Conservation (phyloP, 2,888 invertebrate genomes). For the Scrobipalpa atriplicella region DNA sequence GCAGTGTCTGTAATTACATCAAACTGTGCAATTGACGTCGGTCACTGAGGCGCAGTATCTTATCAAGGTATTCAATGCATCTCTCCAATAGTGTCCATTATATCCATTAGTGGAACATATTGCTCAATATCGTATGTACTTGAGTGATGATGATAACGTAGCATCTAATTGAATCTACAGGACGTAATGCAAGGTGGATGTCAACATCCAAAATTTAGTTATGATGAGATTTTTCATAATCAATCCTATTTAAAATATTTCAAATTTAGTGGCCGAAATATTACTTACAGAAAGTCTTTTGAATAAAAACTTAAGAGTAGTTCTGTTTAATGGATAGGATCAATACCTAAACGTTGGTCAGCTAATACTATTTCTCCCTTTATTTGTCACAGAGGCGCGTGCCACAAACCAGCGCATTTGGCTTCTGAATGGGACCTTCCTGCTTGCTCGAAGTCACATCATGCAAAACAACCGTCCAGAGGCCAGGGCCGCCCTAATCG, state of each 20-base stretch:
- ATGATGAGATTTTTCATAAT: no score
- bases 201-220: no score
- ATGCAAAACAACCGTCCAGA: conserved; percentile 73
- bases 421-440: conserved; percentile 67
- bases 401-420: conserved; percentile 57
- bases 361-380: no score
- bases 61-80: not conserved
- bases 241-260: no score
- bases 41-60: not conserved
- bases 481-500: conserved; percentile 64
- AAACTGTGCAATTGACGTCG: not conserved
- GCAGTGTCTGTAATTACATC: not conserved
- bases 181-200: no score
- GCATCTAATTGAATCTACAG: conserved; percentile 2
- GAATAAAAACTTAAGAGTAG: no score
- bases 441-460: conserved; percentile 68
- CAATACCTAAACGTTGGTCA: no score
- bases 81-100: conserved; percentile 10
- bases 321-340: no score
- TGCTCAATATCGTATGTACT: not conserved
- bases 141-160: no score
- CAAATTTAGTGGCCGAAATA: no score
- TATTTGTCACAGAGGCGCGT: conserved; percentile 59
- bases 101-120: not conserved
- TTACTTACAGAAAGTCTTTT: no score